Percentiles rank a stretch among this genome's conserved stretches.
phyloP scores from a whole-genome alignment of 2,888 invertebrate genomes.

The Syrista parreyssii region DNA sequence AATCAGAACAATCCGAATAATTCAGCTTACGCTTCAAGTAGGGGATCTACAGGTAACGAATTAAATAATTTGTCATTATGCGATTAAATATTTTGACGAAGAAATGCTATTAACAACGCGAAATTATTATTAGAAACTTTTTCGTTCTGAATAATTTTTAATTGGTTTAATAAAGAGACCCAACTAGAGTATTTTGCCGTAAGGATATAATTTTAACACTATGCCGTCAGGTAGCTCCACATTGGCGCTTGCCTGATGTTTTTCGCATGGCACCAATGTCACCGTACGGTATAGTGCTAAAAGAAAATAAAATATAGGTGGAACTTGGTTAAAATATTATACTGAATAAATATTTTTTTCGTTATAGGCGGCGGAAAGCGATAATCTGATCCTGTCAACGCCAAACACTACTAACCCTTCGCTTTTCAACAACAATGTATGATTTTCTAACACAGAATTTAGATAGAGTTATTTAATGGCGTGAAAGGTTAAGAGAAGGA shows the following conservation, averaged over 20 bases:
- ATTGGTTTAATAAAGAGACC: neutral
- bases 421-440: neutral
- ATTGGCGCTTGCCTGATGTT: too few species aligned
- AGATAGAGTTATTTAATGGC: neutral
- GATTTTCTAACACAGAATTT: neutral
- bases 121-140: too few species aligned
- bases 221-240: too few species aligned
- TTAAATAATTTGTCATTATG: too few species aligned
- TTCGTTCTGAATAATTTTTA: neutral
- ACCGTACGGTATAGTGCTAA: too few species aligned
- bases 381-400: neutral
- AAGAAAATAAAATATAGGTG: neutral
- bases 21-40: slow-evolving; percentile 41
- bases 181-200: neutral
- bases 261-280: too few species aligned
- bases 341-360: neutral
- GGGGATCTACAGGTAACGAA: slow-evolving; percentile 22
- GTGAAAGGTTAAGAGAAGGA: neutral
- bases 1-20: slow-evolving; percentile 56
- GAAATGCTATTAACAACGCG: too few species aligned
- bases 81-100: too few species aligned
- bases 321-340: neutral
- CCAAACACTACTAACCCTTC: neutral
- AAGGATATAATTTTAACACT: neutral
- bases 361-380: neutral